Percentiles rank a stretch among this genome's conserved stretches.
These are phyloP conservation scores for Columba livia DNA, from an alignment of 2,113 vertebrate genomes.

Conservation along the genomic window DNA sequence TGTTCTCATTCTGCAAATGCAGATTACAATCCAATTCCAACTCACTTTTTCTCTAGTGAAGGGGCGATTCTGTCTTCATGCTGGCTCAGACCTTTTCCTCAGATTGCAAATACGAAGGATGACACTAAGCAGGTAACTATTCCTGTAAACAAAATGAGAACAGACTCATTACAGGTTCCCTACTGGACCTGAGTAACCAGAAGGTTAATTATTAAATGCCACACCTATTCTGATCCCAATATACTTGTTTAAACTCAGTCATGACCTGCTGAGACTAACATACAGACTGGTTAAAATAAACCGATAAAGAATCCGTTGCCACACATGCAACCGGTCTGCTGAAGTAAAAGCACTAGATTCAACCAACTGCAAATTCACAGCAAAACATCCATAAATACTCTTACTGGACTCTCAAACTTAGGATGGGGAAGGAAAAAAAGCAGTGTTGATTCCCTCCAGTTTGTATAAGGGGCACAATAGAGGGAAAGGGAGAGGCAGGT, in stretches of 20 bases:
- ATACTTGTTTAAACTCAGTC: slow-evolving; percentile 21
- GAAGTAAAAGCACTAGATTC: neutral
- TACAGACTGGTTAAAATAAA: neutral
- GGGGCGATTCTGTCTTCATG: slow-evolving; percentile 61
- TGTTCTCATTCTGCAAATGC: neutral
- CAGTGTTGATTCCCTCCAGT: neutral
- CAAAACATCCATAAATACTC: neutral
- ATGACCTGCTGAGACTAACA: neutral
- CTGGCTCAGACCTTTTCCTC: slow-evolving; percentile 51
- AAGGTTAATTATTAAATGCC: slow-evolving; percentile 60
- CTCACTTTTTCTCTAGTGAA: slow-evolving; percentile 69
- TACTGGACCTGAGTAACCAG: slow-evolving; percentile 63
- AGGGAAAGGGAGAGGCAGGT: slow-evolving; percentile 3
- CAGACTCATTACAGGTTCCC: slow-evolving; percentile 46
- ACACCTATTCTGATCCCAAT: slow-evolving; percentile 36
- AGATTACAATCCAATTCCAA: neutral
- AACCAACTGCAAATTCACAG: neutral
- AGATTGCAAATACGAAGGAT: slow-evolving; percentile 3
- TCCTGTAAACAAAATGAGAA: slow-evolving; percentile 66
- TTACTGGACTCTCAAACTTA: neutral
- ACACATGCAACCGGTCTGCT: neutral
- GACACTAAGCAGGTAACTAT: slow-evolving; percentile 58
- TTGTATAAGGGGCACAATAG: neutral
- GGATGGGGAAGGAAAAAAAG: neutral
- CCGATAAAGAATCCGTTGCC: accelerated